Conservation (phyloP, 1,140 invertebrate genomes). For the Drosophila kurseongensis region DNA sequence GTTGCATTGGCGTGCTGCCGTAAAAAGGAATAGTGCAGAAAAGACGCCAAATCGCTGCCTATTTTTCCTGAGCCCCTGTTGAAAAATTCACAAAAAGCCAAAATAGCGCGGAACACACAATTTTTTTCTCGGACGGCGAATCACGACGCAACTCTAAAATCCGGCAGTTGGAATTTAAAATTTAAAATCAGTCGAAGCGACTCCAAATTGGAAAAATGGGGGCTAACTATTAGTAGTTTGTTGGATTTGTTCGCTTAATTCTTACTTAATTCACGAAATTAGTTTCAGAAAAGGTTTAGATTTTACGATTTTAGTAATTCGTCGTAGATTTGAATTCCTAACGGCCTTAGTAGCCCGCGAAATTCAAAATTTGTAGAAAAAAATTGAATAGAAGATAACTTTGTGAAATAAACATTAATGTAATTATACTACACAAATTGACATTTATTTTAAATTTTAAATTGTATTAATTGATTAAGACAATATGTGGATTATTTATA, state of each 20-base stretch:
- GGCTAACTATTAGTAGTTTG: background rate
- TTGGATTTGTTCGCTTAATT: too few relatives aligned
- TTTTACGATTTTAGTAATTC: background rate
- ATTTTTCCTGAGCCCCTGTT: slow-evolving; percentile 60
- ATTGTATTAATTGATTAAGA: too few relatives aligned
- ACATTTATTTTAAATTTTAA: too few relatives aligned
- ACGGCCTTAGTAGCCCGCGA: background rate
- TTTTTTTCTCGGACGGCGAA: slow-evolving; percentile 27
- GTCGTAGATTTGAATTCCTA: slow-evolving; percentile 1
- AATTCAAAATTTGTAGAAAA: background rate
- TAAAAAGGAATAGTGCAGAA: slow-evolving; percentile 11
- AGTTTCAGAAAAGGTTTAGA: background rate
- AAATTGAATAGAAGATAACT: too few relatives aligned
- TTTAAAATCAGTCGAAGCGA: background rate
- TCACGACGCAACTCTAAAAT: slow-evolving; percentile 18
- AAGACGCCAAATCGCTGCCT: slow-evolving; percentile 29
- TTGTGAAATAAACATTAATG: too few relatives aligned
- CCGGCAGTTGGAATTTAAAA: slow-evolving; percentile 7
- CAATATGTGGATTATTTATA: too few relatives aligned
- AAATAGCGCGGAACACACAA: slow-evolving; percentile 80
- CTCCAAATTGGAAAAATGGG: background rate
- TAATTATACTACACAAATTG: too few relatives aligned
- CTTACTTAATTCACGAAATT: background rate
- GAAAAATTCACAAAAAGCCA: slow-evolving; percentile 82
- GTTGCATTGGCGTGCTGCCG: slow-evolving; percentile 31